Conservation (phyloP, 2,888 invertebrate species). For the Hydropsyche betteni region DNA sequence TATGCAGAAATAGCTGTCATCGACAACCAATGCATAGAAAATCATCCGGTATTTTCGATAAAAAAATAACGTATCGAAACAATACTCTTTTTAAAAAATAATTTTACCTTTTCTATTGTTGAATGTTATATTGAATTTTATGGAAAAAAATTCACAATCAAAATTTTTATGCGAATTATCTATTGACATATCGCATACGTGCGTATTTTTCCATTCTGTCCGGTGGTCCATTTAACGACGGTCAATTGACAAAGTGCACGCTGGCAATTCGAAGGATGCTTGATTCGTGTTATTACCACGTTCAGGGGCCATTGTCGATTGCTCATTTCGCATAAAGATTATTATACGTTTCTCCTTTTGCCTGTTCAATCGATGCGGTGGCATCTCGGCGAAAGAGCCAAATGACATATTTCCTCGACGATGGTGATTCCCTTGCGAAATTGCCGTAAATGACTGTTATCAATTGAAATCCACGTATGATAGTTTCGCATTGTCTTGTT, state of each 20-base stretch:
- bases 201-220: conserved; percentile 11
- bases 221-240: conserved; percentile 37
- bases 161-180: not conserved
- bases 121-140: too few relatives aligned
- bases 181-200: not conserved
- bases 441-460: too few relatives aligned
- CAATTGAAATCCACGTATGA: too few relatives aligned
- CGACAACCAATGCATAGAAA: conserved; percentile 6
- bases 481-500: too few relatives aligned
- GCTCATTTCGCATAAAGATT: conserved; percentile 4
- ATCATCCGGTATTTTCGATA: not conserved
- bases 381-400: too few relatives aligned
- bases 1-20: not conserved
- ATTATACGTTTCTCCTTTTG: too few relatives aligned
- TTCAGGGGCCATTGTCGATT: conserved; percentile 42
- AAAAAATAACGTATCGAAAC: not conserved
- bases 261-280: conserved; percentile 26
- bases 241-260: conserved; percentile 43
- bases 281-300: conserved; percentile 45
- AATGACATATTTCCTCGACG: too few relatives aligned
- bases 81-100: not conserved
- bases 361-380: too few relatives aligned
- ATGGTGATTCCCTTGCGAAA: too few relatives aligned
- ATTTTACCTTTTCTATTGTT: not conserved
- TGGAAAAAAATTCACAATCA: too few relatives aligned